Percentiles rank a stretch among this genome's conserved stretches.
These are phyloP conservation scores for Lasioglossum albipes DNA, from an alignment of 1,140 invertebrate genomes.

Conservation along the genomic window DNA sequence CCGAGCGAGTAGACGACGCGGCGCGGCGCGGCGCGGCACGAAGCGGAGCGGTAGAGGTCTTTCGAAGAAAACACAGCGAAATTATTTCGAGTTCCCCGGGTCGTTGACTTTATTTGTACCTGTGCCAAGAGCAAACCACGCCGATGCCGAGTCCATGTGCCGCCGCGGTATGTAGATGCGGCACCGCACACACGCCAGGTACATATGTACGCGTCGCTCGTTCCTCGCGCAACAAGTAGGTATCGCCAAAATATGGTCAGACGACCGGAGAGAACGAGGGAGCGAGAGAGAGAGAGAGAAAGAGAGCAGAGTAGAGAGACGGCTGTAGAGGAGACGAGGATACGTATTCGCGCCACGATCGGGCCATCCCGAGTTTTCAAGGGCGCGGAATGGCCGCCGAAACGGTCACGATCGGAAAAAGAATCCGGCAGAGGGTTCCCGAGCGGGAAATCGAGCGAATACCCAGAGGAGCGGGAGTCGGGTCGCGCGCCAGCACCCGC, in stretches of 20 bases:
- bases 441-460: conserved; percentile 46
- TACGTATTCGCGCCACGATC: conserved; percentile 3
- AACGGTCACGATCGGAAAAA: conserved; percentile 16
- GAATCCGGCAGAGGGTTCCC: not conserved
- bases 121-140: conserved; percentile 49
- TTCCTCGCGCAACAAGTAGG: conserved; percentile 75
- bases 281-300: conserved; percentile 6
- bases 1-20: no score
- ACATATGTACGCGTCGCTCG: conserved; percentile 58
- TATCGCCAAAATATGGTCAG: conserved; percentile 75
- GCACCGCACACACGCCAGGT: not conserved
- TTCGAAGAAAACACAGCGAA: conserved; percentile 34
- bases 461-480: not conserved
- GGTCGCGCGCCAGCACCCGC: conserved; percentile 38
- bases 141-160: conserved; percentile 41
- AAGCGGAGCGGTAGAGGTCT: not conserved
- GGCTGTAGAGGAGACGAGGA: not conserved
- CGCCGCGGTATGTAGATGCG: conserved; percentile 30
- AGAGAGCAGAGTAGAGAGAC: not conserved
- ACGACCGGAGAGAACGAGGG: conserved; percentile 34
- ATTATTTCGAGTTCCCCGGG: conserved; percentile 52
- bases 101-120: conserved; percentile 58
- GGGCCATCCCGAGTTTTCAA: conserved; percentile 8
- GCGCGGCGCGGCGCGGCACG: no score
- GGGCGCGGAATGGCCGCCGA: not conserved